A percentile compares a stretch with the other conserved stretches of the same genome.
These are phyloP conservation scores for Hormaphis cornu DNA, from an alignment of 1,140 invertebrate species.

Conservation along the genomic window DNA sequence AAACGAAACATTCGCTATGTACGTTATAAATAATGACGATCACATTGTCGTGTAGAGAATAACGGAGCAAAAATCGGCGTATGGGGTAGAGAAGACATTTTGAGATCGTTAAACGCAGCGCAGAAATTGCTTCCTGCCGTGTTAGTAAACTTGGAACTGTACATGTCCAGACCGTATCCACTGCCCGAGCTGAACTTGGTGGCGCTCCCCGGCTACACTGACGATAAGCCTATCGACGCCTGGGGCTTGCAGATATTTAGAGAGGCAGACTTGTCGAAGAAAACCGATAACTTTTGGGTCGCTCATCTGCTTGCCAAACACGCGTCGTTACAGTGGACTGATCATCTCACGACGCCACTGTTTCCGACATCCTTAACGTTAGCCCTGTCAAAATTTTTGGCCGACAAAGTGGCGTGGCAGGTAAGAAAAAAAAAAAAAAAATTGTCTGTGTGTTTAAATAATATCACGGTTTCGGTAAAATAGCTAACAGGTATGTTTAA, in stretches of 20 bases:
- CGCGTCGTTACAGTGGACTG: constrained; percentile 54
- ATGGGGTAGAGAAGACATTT: constrained; percentile 62
- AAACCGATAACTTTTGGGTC: constrained; percentile 38
- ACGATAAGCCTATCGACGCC: constrained; percentile 52
- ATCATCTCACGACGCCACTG: constrained; percentile 61
- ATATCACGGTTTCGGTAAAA: too few relatives aligned
- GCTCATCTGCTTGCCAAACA: constrained; percentile 42
- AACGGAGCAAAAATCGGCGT: constrained; percentile 47
- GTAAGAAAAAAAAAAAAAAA: constrained; percentile 38
- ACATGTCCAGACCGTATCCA: constrained; percentile 61
- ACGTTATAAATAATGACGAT: too few relatives aligned
- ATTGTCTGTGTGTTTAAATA: too few relatives aligned
- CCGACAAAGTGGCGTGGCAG: constrained; percentile 43
- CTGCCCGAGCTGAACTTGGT: constrained; percentile 68
- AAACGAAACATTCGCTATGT: too few relatives aligned
- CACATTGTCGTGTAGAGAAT: constrained; percentile 32
- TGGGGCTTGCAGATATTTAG: constrained; percentile 69
- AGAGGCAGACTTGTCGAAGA: constrained; percentile 47
- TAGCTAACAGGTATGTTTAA: not conserved
- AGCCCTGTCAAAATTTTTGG: constrained; percentile 61
- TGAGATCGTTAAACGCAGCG: constrained; percentile 52
- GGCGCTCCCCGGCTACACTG: constrained; percentile 70
- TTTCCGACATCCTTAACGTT: constrained; percentile 60
- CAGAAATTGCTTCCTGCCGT: constrained; percentile 53
- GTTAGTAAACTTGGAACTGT: constrained; percentile 57